These are phyloP conservation scores for Corythornis vintsioides DNA, from an alignment of 2,113 vertebrate genomes.

Conservation along the genomic window DNA sequence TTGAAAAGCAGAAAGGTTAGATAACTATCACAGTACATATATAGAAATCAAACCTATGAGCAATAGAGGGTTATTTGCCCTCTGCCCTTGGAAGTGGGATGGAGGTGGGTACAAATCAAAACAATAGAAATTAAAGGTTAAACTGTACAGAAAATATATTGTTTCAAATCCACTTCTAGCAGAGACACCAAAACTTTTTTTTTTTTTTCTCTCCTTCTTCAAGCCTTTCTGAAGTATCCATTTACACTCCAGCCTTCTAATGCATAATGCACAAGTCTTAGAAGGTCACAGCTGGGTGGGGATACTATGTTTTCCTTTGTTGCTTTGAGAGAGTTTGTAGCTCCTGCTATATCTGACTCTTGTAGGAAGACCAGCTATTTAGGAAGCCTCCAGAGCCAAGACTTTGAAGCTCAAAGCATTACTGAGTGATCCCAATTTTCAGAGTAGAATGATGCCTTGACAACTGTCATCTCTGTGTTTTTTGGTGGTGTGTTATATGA, in stretches of 20 bases:
- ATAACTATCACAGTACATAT: not conserved
- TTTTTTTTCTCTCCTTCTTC: not conserved
- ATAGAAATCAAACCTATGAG: not conserved
- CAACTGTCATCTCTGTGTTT: not conserved
- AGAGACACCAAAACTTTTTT: not conserved
- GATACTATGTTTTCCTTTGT: not conserved
- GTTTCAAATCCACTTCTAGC: slow-evolving; percentile 26
- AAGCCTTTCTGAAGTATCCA: not conserved
- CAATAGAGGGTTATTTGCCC: not conserved
- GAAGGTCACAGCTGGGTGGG: slow-evolving; percentile 14
- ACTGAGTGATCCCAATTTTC: not conserved
- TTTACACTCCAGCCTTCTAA: slow-evolving; percentile 34
- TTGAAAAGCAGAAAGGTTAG: slow-evolving; percentile 50
- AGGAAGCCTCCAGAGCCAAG: slow-evolving; percentile 5
- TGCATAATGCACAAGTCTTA: slow-evolving; percentile 22
- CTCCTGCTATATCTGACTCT: not conserved
- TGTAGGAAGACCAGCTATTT: slow-evolving; percentile 1
- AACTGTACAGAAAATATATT: slow-evolving; percentile 17
- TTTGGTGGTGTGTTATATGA: not conserved
- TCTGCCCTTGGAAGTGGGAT: not conserved
- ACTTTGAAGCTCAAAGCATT: slow-evolving; percentile 11
- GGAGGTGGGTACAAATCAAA: slow-evolving; percentile 10
- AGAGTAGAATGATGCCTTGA: not conserved
- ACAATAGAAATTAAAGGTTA: slow-evolving; percentile 37
- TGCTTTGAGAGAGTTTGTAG: not conserved